Evolutionary conservation across 64 coral and sea anemone genomes (phyloP).

Genomic region (Montipora efflorescens): DNA sequence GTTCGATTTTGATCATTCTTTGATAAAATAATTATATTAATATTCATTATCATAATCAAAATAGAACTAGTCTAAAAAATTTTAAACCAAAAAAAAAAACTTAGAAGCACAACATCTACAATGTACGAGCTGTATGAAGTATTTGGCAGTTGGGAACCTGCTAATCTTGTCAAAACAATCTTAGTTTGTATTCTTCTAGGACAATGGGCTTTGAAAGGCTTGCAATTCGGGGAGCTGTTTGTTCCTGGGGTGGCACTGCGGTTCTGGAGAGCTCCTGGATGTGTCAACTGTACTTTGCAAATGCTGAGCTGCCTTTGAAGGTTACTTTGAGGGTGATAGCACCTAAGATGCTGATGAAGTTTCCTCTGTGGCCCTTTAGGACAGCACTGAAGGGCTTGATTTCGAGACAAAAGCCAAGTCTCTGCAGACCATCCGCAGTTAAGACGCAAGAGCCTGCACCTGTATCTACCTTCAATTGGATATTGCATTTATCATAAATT

Average conservation of each 20-base stretch:
- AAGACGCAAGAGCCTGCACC: constrained; percentile 40
- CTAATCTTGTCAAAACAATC: constrained; percentile 10
- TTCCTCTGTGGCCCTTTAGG: constrained; percentile 48
- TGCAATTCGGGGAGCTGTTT: background rate
- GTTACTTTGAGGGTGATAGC: background rate
- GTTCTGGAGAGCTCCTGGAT: constrained; percentile 38
- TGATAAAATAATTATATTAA: too few species aligned
- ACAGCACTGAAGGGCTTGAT: constrained; percentile 36
- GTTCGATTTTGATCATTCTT: too few species aligned
- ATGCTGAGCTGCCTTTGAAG: constrained; percentile 40
- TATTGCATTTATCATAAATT: background rate
- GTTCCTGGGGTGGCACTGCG: background rate
- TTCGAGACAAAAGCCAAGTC: constrained; percentile 6
- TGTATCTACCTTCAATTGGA: constrained; percentile 65
- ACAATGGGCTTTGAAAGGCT: background rate
- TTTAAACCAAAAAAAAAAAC: too few species aligned
- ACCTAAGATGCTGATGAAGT: constrained; percentile 33
- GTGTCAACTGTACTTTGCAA: constrained; percentile 48
- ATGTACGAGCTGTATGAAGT: constrained; percentile 12
- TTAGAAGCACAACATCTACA: too few species aligned
- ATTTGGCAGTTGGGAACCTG: constrained; percentile 15
- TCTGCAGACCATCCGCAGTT: constrained; percentile 46
- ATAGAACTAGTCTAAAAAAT: too few species aligned
- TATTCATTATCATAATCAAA: too few species aligned
- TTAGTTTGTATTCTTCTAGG: background rate